Evolutionary conservation across 2,113 vertebrate species (phyloP).

Genomic region (Amblyopsis rosae): DNA sequence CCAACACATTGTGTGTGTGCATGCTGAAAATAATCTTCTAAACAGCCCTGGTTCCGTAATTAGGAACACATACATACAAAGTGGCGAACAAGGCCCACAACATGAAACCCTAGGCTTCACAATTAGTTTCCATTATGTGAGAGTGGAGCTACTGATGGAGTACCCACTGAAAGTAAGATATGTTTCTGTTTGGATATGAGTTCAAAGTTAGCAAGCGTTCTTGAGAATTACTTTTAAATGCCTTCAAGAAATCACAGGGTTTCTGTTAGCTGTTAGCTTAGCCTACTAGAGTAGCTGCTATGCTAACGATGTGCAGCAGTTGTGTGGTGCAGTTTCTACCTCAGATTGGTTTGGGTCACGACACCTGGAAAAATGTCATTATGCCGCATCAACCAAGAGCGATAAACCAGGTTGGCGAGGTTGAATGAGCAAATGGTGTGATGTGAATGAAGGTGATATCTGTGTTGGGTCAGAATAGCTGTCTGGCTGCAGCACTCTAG

Average conservation of each 20-base stretch:
- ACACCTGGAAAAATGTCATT: slow-evolving; percentile 21
- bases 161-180: too few species aligned
- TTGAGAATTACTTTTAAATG: too few species aligned
- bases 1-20: too few species aligned
- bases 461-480: neutral
- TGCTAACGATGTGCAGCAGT: slow-evolving; percentile 17
- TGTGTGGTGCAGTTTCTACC: neutral
- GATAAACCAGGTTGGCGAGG: slow-evolving; percentile 6
- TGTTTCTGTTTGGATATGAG: too few species aligned
- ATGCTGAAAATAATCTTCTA: too few species aligned
- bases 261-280: slow-evolving; percentile 1
- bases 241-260: slow-evolving; percentile 18
- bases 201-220: too few species aligned
- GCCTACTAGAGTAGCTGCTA: neutral
- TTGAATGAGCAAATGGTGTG: neutral
- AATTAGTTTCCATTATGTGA: too few species aligned
- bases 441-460: slow-evolving; percentile 13
- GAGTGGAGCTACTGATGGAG: too few species aligned
- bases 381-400: neutral
- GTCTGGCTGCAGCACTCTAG: neutral
- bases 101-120: too few species aligned
- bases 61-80: too few species aligned
- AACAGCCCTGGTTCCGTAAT: too few species aligned
- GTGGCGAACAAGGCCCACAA: too few species aligned
- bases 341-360: neutral